Evolutionary conservation across 2,888 invertebrate species (phyloP), one percentile per base, ranked within the genome.

Genomic region (Scaeva pyrastri): DNA sequence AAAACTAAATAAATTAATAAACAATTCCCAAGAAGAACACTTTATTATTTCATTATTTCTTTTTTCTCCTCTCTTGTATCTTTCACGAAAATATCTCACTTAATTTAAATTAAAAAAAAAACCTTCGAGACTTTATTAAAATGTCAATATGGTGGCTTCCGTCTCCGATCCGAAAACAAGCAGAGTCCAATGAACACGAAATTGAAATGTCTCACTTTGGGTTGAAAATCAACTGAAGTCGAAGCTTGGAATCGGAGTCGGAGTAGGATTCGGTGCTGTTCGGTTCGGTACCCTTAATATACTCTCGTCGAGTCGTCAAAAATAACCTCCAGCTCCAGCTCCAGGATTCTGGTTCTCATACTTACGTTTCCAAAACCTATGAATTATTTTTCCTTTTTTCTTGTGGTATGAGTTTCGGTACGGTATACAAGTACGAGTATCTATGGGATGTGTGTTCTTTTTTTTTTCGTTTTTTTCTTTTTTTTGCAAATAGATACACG

Each of bases 131-230:
- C 21, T 71, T 16, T 66, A 73, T 75, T 71, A 56, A 50, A 70
- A 39, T 55, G 21, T 50, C 43, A 60, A 60, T 62, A 70, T 45
- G 60, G n/a, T 43, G 43, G 71, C 31, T 66, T 10, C 36, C 41
- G 64, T 62, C 31, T 50, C 64, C 48, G 64, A 66, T n/a, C n/a
- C n/a, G n/a, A 31, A 31, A 3, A n/a, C 19, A 10, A 76, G 16
- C 55, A 8, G 21, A 50, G 72, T 43, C 43, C 77, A 77, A 48
- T 62, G 56, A 83, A 41, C 78, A 39, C 45, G n/a, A 68, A 79
- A 74, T 71, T 70, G 56, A 83, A 74, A 75, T 80, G 80, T 75
- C 71, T 84, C 36, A 64, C 75, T 77, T 75, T 21, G 45, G n/a
- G 36, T 66, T 43, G 14, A 58, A 31, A 52, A 79, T 80, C 70